phyloP scores from a whole-genome alignment of 2,113 vertebrate species.

The Pagrus major region DNA sequence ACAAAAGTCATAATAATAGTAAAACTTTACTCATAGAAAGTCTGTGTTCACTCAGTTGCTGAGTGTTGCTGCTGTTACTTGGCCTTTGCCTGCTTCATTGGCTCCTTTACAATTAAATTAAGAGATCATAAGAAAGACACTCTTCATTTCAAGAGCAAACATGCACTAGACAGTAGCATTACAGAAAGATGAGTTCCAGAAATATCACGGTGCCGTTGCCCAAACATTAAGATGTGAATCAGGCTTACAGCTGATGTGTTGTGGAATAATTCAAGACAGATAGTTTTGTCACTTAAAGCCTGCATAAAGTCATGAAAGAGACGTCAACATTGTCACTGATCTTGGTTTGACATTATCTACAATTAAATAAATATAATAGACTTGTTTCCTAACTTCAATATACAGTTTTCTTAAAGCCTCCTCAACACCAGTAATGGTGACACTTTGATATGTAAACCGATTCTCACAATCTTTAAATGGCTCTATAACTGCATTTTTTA shows the following conservation, averaged over 20 bases:
- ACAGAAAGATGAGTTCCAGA: not conserved
- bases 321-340: not conserved
- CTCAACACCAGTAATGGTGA: not conserved
- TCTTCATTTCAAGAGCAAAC: not conserved
- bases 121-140: not conserved
- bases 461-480: not conserved
- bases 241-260: not conserved
- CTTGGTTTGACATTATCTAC: not conserved
- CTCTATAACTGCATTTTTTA: not conserved
- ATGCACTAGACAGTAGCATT: not conserved
- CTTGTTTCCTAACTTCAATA: too few species aligned
- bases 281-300: not conserved
- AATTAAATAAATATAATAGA: too few species aligned
- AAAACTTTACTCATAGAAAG: not conserved
- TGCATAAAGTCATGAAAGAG: not conserved
- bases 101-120: not conserved
- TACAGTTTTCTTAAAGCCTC: not conserved
- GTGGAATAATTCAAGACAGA: not conserved
- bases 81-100: too few species aligned
- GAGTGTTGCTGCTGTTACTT: too few species aligned
- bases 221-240: not conserved
- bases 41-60: not conserved
- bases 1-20: not conserved
- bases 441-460: not conserved
- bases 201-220: not conserved